Evolutionary conservation across 2,113 vertebrate species (phyloP), one percentile per base, ranked within the genome.

Genomic region (Aegithalos caudatus): DNA sequence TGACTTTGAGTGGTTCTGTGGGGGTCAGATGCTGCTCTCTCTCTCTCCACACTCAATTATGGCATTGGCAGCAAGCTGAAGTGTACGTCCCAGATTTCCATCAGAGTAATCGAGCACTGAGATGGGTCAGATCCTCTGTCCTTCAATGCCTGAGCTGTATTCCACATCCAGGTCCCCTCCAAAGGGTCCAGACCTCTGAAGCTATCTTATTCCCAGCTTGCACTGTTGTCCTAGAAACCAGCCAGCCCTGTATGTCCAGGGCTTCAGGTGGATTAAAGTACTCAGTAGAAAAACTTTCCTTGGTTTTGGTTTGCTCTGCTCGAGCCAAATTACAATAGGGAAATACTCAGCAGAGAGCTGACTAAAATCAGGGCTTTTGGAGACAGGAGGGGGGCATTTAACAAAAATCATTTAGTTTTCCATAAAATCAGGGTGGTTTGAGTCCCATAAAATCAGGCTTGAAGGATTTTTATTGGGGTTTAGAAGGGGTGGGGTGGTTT

Each of bases 151-250:
- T 45, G 35, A n/a, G 37, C 33, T 54, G 25, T 50, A 38, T 81
- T 85, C 50, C 25, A 23, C 4, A 1, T 35, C 33, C 66, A 48
- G 50, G 16, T 62, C 28, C 37, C 23, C 33, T 73, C 44, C 58
- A 48, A 81, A 38, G 54, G 19, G 7, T 44, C 14, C 0, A 2
- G 54, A 58, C 24, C 53, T 47, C 57, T 67, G 57, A 37, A 71
- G 38, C 38, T 74, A 12, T 42, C 35, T 25, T 40, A 14, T 28
- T 86, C 28, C 66, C 40, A 48, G 35, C 53, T 74, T 35, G 22
- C 2, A 3, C 1, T 0, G 2, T 50, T 53, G 20, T 9, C 37
- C 12, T 42, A 5, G 65, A 57, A 70, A 45, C 15, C 48, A 67
- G 35, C 9, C 53, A 71, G 15, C 23, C 40, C 42, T 67, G 48